Percentiles rank a stretch among this genome's conserved stretches.
phyloP scores from a whole-genome alignment of 1,140 invertebrate genomes.

The Caenorhabditis brenneri region DNA sequence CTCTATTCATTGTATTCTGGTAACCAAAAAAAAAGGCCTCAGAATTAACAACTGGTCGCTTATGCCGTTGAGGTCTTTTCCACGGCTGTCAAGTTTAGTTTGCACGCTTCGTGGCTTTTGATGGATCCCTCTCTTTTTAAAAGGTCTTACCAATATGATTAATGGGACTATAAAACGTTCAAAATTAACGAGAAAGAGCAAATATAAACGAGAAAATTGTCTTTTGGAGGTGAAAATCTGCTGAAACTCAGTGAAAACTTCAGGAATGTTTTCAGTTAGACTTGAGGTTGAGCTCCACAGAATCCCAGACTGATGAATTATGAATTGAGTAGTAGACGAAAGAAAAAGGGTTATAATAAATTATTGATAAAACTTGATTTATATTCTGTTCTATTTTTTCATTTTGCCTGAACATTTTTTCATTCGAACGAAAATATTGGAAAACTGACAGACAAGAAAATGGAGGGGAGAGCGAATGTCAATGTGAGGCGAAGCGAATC shows the following conservation, averaged over 20 bases:
- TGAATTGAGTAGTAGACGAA: background rate
- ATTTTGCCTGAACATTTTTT: background rate
- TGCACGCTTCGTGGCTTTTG: too few relatives aligned
- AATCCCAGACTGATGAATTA: background rate
- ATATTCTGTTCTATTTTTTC: background rate
- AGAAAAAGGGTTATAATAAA: background rate
- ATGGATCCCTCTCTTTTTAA: too few relatives aligned
- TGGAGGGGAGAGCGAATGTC: background rate
- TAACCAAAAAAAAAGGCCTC: background rate
- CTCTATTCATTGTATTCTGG: too few relatives aligned
- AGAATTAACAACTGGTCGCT: background rate
- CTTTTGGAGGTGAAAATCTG: too few relatives aligned
- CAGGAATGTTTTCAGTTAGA: background rate
- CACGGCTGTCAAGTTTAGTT: background rate
- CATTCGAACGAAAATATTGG: too few relatives aligned
- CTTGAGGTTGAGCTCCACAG: background rate
- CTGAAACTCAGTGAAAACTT: background rate
- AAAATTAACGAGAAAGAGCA: too few relatives aligned
- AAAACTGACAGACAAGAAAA: too few relatives aligned
- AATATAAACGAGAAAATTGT: too few relatives aligned
- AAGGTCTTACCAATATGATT: too few relatives aligned
- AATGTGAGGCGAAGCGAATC: background rate
- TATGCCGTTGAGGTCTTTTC: too few relatives aligned
- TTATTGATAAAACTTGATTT: background rate
- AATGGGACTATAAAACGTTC: too few relatives aligned